phyloP scores from a whole-genome alignment of 2,113 vertebrate species.

The Tapirus terrestris region DNA sequence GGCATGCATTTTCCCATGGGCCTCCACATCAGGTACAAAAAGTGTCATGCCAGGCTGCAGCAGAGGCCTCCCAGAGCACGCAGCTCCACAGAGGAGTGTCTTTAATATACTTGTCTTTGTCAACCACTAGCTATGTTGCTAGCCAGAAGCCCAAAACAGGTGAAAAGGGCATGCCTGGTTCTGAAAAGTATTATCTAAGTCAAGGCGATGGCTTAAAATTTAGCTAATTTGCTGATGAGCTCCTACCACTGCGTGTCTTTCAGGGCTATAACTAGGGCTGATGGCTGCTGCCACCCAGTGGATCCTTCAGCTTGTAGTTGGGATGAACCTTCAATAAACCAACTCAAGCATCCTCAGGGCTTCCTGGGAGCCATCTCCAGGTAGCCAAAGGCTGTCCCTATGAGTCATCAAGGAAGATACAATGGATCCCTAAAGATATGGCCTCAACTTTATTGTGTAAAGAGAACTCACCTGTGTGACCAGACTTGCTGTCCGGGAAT shows the following conservation, averaged over 20 bases:
- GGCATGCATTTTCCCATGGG: accelerated
- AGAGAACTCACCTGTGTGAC: not conserved
- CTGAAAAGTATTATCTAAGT: not conserved
- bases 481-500: not conserved
- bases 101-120: not conserved
- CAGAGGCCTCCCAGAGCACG: not conserved
- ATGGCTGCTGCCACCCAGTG: not conserved
- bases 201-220: not conserved
- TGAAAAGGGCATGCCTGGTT: not conserved
- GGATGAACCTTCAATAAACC: not conserved
- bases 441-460: not conserved
- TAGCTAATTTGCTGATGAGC: not conserved
- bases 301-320: not conserved
- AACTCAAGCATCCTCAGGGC: accelerated
- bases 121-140: not conserved
- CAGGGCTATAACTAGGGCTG: not conserved
- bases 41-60: too few species aligned
- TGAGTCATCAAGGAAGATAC: not conserved
- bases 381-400: not conserved
- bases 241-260: too few species aligned
- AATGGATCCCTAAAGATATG: not conserved
- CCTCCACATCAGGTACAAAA: too few species aligned
- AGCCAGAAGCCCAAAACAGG: not conserved
- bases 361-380: not conserved
- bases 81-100: not conserved